Percentiles rank a stretch among this genome's conserved stretches.
These are phyloP conservation scores for Hemibates koningsi DNA, from an alignment of 2,113 vertebrate genomes.

Conservation along the genomic window DNA sequence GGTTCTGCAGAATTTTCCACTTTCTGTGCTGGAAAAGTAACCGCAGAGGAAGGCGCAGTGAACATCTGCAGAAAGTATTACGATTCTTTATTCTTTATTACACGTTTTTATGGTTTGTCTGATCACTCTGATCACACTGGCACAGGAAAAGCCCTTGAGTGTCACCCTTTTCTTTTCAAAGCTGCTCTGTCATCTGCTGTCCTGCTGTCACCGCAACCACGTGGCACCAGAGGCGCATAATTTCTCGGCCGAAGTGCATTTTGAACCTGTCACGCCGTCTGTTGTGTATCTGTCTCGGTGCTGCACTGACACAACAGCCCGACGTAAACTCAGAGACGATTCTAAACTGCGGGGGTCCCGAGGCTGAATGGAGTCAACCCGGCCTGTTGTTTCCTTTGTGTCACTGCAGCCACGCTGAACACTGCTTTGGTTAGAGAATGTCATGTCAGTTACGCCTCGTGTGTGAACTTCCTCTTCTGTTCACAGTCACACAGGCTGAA, in stretches of 20 bases:
- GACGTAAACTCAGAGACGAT: not conserved
- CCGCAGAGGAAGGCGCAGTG: not conserved
- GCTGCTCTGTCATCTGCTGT: not conserved
- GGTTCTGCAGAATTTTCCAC: slow-evolving; percentile 42
- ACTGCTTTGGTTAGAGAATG: not conserved
- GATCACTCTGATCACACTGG: not conserved
- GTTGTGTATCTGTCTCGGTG: not conserved
- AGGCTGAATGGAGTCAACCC: not conserved
- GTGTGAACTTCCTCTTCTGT: not conserved
- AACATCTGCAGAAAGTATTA: slow-evolving; percentile 43
- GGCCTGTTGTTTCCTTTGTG: not conserved
- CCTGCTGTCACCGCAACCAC: not conserved
- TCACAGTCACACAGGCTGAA: not conserved
- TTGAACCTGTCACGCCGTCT: not conserved
- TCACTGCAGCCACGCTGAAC: not conserved
- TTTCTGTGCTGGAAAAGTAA: slow-evolving; percentile 30
- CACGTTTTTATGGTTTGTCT: accelerated
- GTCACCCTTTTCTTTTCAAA: not conserved
- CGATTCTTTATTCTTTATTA: not conserved
- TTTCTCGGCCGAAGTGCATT: not conserved
- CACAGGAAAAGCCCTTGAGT: not conserved
- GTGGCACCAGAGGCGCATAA: not conserved
- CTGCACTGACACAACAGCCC: not conserved
- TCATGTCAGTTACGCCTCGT: not conserved
- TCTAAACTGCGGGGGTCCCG: not conserved